phyloP scores from a whole-genome alignment of 2,797 vertebrate species.

The Delichon dasypus region DNA sequence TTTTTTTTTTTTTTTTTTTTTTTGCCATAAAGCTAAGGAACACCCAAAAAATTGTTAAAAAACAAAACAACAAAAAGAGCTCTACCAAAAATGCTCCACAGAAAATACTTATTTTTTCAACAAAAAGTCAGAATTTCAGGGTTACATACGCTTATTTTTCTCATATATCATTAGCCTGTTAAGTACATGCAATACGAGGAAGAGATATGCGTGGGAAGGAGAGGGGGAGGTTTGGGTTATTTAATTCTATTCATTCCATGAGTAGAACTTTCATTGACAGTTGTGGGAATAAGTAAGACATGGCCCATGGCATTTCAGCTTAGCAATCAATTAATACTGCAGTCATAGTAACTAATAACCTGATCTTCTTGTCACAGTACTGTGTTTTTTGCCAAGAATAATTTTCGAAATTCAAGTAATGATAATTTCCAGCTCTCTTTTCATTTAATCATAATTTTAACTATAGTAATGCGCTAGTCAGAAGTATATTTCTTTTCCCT shows the following conservation, averaged over 20 bases:
- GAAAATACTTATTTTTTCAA: background rate
- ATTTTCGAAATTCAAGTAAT: constrained; percentile 1
- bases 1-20: background rate
- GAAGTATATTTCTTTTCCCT: background rate
- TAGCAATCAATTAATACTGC: constrained; percentile 41
- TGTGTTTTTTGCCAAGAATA: background rate
- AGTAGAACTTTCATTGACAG: constrained; percentile 34
- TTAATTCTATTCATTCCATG: constrained; percentile 37
- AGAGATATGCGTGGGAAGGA: background rate
- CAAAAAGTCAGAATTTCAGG: background rate
- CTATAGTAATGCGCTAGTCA: constrained; percentile 21
- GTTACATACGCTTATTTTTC: background rate
- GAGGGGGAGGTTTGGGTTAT: constrained; percentile 19
- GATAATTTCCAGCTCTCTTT: constrained; percentile 16
- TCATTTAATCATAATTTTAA: constrained; percentile 43
- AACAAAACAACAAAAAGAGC: background rate
- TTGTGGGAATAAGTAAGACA: constrained; percentile 14
- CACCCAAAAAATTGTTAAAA: background rate
- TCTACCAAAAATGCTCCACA: background rate
- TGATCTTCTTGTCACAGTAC: background rate
- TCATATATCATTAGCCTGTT: background rate
- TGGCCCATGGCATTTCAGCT: constrained; percentile 17
- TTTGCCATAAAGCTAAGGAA: background rate
- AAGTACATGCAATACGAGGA: background rate
- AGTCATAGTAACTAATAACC: constrained; percentile 39